Evolutionary conservation across 2,888 invertebrate species (phyloP).

Genomic region (Allolobophora icterica): DNA sequence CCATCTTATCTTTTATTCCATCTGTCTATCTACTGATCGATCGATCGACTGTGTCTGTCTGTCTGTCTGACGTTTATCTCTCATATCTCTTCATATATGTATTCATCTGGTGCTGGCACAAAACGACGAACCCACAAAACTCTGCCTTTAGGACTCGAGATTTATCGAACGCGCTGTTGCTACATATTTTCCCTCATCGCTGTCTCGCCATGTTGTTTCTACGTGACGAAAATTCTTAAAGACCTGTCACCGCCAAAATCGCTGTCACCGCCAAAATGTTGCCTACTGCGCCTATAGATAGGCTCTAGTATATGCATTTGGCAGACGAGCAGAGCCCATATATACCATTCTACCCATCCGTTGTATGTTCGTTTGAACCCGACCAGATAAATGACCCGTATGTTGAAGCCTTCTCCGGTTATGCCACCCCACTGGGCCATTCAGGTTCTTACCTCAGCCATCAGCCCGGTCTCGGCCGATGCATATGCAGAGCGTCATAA

Average conservation of each 20-base stretch:
- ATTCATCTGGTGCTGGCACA: background rate
- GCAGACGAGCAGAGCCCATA: background rate
- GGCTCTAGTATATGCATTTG: background rate
- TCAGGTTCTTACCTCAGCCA: background rate
- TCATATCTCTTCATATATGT: background rate
- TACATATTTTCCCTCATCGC: background rate
- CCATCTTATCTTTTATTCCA: background rate
- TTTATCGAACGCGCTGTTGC: background rate
- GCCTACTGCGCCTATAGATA: background rate
- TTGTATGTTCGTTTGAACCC: background rate
- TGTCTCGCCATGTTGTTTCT: background rate
- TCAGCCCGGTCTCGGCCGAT: background rate
- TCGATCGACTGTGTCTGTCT: background rate
- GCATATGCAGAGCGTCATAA: no score
- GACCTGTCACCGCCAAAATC: background rate
- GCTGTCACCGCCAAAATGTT: background rate
- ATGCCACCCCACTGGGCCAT: slow-evolving; percentile 8
- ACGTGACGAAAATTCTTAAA: background rate
- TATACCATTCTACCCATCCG: background rate
- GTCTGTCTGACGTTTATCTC: no score
- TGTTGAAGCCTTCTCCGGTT: background rate
- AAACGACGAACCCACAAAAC: background rate
- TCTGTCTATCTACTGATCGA: background rate
- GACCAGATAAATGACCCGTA: background rate
- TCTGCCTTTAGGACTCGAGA: background rate